These are phyloP conservation scores for Cyanistes caeruleus DNA, from an alignment of 2,113 vertebrate species.

Conservation along the genomic window DNA sequence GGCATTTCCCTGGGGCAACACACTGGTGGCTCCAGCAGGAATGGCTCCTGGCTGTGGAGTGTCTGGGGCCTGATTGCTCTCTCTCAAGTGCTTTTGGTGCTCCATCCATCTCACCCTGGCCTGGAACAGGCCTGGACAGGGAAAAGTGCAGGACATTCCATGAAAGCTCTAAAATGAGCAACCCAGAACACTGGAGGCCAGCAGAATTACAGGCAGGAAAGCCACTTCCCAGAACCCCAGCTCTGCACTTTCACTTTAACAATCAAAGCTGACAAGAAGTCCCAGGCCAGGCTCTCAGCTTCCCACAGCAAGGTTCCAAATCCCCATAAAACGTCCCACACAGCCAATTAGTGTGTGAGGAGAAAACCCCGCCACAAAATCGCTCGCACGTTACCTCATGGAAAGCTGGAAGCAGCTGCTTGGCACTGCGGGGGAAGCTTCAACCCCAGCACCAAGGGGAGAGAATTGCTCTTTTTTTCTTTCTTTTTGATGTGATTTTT, in stretches of 20 bases:
- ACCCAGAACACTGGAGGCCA: not conserved
- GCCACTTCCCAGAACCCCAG: not conserved
- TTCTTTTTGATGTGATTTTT: not conserved
- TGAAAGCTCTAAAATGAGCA: not conserved
- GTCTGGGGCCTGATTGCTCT: not conserved
- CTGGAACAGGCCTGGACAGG: accelerated
- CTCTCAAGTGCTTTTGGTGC: not conserved
- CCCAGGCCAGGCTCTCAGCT: not conserved
- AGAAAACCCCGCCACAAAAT: not conserved
- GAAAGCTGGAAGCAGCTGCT: not conserved
- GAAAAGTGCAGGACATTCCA: not conserved
- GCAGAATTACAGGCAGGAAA: not conserved
- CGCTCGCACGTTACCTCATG: not conserved
- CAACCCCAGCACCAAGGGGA: not conserved
- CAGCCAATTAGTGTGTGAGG: not conserved
- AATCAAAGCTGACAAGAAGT: not conserved
- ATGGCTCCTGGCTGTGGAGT: not conserved
- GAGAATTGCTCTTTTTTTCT: not conserved
- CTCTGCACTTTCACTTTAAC: not conserved
- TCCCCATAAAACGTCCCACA: not conserved
- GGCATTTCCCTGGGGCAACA: not conserved
- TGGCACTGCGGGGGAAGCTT: not conserved
- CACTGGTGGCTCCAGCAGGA: accelerated
- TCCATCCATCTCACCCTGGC: not conserved
- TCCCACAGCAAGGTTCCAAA: not conserved